These are phyloP conservation scores for Tragelaphus strepsiceros DNA, from an alignment of 2,113 vertebrate genomes.

Conservation along the genomic window DNA sequence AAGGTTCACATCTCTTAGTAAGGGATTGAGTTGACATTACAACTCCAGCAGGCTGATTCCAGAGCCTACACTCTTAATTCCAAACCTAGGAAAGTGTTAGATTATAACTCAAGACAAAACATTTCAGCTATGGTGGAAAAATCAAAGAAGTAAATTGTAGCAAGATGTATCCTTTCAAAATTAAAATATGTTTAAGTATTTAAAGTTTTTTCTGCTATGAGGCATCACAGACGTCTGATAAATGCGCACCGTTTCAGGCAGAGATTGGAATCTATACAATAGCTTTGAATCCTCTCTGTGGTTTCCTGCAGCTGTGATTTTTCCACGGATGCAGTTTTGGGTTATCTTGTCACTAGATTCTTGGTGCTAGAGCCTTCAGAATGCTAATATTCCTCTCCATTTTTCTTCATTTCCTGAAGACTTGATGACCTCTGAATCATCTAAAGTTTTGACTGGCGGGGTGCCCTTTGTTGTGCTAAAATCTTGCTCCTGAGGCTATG, in stretches of 20 bases:
- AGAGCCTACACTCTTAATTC: background rate
- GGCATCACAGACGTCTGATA: background rate
- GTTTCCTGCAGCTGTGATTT: constrained; percentile 36
- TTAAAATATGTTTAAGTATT: constrained; percentile 30
- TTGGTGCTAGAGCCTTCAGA: background rate
- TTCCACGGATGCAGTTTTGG: background rate
- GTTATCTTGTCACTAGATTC: constrained; percentile 12
- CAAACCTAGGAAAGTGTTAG: background rate
- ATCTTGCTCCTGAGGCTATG: background rate
- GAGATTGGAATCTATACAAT: background rate
- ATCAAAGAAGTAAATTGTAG: constrained; percentile 11
- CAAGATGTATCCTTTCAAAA: constrained; percentile 51
- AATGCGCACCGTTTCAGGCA: background rate
- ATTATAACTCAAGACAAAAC: background rate
- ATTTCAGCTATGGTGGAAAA: constrained; percentile 6
- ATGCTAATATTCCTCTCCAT: background rate
- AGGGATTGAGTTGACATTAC: background rate
- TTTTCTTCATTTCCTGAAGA: constrained; percentile 14
- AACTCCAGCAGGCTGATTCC: background rate
- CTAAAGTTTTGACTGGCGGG: background rate
- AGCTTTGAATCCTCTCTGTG: background rate
- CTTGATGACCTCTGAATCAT: background rate
- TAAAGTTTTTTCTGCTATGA: background rate
- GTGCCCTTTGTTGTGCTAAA: background rate
- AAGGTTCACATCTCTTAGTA: background rate